Evolutionary conservation across 2,888 invertebrate species (phyloP), one percentile per base, ranked within the genome.

Genomic region (Caenorhabditis sp.): DNA sequence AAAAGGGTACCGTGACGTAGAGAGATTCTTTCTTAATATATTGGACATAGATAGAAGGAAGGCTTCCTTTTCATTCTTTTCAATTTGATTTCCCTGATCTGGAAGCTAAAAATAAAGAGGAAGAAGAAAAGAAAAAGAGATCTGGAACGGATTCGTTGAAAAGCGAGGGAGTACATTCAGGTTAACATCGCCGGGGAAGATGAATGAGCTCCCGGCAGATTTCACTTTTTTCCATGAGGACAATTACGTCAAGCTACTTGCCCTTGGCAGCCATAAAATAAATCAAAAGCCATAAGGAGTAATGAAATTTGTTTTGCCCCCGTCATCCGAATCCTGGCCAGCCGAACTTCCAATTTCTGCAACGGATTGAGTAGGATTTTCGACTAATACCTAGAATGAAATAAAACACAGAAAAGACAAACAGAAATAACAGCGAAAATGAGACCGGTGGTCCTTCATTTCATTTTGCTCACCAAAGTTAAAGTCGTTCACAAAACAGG

Each of bases 251-350:
- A 37, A 53, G 35, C 55, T 39, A 45, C 1, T 26, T 55, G 41
- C 52, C 53, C 32, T 35, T 53, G 39, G 66, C 66, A 68, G 58
- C 32, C 52, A 70, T 59, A 70, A 59, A 59, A 70, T 58, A 53
- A 70, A 70, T 70, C 70, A 70, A 70, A 70, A 59, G 59, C 58
- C 52, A 45, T 45, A 53, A 43, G 32, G 26, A 50, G 58, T 70
- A 59, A 59, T 70, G 59, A 59, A 70, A 70, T 70, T 70, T 70
- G 59, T 70, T 59, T 59, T 35, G 9, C 13, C 9, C 13, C 13
- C 59, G 59, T 59, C 52, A 59, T 43, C 41, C 48, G 8, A 26
- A 39, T 65, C 48, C 41, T 56, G 66, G 66, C 17, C 8, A n/a
- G 6, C 17, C 32, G 32, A 68, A 70, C 59, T 70, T 70, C 70